phyloP scores from a whole-genome alignment of 2,888 invertebrate genomes.

The Rhaphigaster nebulosa region DNA sequence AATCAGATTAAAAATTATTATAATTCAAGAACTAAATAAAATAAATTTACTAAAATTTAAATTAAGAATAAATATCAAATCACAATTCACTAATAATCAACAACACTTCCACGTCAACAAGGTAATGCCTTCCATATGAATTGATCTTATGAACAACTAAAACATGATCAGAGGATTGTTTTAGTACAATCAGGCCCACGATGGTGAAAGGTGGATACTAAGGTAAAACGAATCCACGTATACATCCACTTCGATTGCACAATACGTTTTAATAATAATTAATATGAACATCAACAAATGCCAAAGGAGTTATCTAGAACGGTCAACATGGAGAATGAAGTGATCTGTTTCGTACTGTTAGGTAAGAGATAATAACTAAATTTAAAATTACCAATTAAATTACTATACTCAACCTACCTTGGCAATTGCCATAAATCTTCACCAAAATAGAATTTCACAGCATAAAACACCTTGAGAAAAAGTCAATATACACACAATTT shows the following conservation, averaged over 20 bases:
- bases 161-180: not conserved
- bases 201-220: not conserved
- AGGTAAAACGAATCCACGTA: not conserved
- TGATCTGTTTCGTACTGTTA: not conserved
- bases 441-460: not conserved
- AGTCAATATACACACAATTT: not conserved
- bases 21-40: not conserved
- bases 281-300: not conserved
- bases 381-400: not conserved
- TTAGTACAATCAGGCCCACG: not conserved
- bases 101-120: conserved; percentile 15
- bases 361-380: not conserved
- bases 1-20: not conserved
- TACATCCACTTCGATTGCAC: not conserved
- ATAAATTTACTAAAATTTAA: not conserved
- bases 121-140: conserved; percentile 4
- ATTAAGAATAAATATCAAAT: not conserved
- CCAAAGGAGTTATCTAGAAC: not conserved
- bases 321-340: conserved; percentile 20
- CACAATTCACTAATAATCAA: not conserved
- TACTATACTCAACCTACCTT: not conserved
- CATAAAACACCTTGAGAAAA: not conserved
- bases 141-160: not conserved
- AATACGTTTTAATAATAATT: not conserved
- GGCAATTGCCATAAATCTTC: conserved; percentile 25